These are phyloP conservation scores for Lasioglossum pauxillum DNA, from an alignment of 2,888 invertebrate genomes.

Conservation along the genomic window DNA sequence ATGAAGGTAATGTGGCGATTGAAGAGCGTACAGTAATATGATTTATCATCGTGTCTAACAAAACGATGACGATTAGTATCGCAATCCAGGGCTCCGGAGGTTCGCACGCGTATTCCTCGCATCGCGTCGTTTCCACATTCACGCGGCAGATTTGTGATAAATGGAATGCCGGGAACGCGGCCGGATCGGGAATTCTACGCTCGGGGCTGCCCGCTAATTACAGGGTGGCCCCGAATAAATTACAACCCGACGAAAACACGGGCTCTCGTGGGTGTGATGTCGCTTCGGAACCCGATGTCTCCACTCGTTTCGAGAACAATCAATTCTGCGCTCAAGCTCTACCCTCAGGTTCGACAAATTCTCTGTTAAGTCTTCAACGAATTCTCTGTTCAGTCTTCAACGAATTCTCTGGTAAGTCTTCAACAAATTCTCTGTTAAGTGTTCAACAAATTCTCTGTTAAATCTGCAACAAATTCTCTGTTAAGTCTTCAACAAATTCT, in stretches of 20 bases:
- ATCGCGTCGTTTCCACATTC: constrained; percentile 51
- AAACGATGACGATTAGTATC: constrained; percentile 9
- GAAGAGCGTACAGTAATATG: neutral
- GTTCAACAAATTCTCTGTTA: too few species aligned
- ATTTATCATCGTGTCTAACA: neutral
- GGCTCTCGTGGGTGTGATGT: constrained; percentile 63
- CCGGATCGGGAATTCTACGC: constrained; percentile 72
- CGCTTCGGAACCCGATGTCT: constrained; percentile 16
- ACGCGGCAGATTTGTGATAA: constrained; percentile 80
- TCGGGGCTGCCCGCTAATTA: constrained; percentile 79
- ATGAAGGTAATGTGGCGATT: neutral
- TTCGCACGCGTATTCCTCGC: constrained; percentile 2
- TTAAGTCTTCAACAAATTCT: too few species aligned
- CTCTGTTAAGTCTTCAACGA: too few species aligned
- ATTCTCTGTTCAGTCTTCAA: too few species aligned
- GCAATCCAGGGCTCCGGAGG: neutral
- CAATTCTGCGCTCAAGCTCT: neutral
- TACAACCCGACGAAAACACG: constrained; percentile 77
- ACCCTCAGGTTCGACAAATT: neutral
- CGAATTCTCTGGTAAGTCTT: too few species aligned
- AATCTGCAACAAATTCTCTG: too few species aligned
- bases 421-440: too few species aligned
- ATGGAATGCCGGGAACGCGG: constrained; percentile 79
- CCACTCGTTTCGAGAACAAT: neutral
- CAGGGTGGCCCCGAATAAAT: constrained; percentile 79